A percentile compares a stretch with the other conserved stretches of the same genome.
Evolutionary conservation across 2,888 invertebrate genomes (phyloP).

Genomic region (Pyrgus malvae): DNA sequence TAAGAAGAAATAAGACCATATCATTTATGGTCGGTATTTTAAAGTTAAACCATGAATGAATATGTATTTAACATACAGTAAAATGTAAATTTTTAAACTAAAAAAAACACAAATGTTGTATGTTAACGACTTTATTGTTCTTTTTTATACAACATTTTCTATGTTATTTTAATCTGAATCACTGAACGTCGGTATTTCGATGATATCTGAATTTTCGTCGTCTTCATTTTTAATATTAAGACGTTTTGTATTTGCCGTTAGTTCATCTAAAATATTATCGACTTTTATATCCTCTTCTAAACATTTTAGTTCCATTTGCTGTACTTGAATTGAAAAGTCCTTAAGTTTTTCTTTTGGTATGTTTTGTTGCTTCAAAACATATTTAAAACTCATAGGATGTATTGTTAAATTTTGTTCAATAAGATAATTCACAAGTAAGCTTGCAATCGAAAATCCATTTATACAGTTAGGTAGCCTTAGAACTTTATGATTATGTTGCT

Average conservation of each 20-base stretch:
- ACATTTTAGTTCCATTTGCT: not conserved
- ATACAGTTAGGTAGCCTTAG: conserved; percentile 41
- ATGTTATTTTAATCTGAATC: conserved; percentile 15
- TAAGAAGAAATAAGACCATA: too few species aligned
- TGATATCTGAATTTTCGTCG: conserved; percentile 1
- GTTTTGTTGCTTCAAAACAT: not conserved
- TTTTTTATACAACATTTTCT: too few species aligned
- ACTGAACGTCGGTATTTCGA: not conserved
- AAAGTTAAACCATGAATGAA: too few species aligned
- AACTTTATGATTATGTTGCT: conserved; percentile 35
- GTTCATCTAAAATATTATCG: conserved; percentile 4
- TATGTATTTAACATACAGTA: too few species aligned
- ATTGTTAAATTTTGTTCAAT: too few species aligned
- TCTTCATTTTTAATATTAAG: not conserved
- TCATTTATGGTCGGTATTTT: too few species aligned
- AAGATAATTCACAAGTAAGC: not conserved
- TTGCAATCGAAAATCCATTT: conserved; percentile 33
- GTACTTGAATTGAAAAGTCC: not conserved
- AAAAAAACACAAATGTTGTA: too few species aligned
- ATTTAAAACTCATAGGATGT: too few species aligned
- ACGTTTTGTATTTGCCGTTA: not conserved
- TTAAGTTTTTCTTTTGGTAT: not conserved
- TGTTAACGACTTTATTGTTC: too few species aligned
- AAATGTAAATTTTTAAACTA: too few species aligned
- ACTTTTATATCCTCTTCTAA: not conserved